Evolutionary conservation across 1,140 invertebrate genomes (phyloP), one percentile per base, ranked within the genome.

Genomic region (Drosophila fuyamai): DNA sequence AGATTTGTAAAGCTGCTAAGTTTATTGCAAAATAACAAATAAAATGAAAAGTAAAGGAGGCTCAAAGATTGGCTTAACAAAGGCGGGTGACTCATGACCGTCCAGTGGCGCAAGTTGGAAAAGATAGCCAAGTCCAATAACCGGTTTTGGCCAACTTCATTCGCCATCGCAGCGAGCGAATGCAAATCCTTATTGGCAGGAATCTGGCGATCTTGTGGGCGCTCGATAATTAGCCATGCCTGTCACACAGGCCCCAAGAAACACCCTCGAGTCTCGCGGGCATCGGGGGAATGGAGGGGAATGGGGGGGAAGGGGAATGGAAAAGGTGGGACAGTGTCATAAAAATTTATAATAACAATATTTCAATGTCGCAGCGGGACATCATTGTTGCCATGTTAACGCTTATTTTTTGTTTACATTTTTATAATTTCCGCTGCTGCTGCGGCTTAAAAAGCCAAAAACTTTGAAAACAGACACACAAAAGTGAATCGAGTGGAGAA

Each of bases 381-480:
- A 71, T 88, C 83, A 91, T 92, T 92, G 90, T 92, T 91, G 79
- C 90, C 90, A 92, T 91, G 90, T 92, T 92, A 92, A 85, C 90
- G 90, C 90, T 89, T 82, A 76, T 80, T 90, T 81, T 90, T 81
- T 85, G 81, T 84, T 84, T 81, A 84, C 81, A 85, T 84, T 85
- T 85, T 73, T 59, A 77, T 84, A 72, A 79, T 83, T 79, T 76
- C 55, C 41, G 18, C 27, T 32, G 44, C 40, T 62, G 53, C 32
- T 16, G 50, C 36, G 58, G 41, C 55, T 67, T 81, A 61, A 65
- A 18, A 75, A 71, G 65, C 71, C 56, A 61, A 57, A 57, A 66
- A 35, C 38, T 47, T 36, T 46, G 35, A 74, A 56, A 58, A 29
- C 43, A 23, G 23, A 23, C 12, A 55, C 53, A 61, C 23, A 38